phyloP scores from a whole-genome alignment of 2,113 vertebrate genomes.

The Xerus inauris region DNA sequence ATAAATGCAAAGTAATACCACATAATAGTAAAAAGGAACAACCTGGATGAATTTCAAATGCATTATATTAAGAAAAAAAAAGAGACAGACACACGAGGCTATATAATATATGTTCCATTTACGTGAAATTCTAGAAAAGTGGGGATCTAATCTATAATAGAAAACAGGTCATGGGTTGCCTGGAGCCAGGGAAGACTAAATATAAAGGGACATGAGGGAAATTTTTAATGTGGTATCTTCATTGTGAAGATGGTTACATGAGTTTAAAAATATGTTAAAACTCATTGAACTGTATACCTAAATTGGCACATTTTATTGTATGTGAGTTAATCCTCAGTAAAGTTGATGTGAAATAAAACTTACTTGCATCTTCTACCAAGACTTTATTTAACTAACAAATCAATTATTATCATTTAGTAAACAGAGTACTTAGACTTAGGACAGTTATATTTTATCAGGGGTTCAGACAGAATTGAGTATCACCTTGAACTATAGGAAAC shows the following conservation, averaged over 20 bases:
- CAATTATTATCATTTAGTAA: conserved; percentile 44
- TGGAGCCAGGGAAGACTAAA: not conserved
- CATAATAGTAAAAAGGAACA: not conserved
- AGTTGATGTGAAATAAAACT: conserved; percentile 36
- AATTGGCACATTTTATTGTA: conserved; percentile 6
- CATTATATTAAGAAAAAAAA: conserved; percentile 23
- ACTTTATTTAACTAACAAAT: conserved; percentile 47
- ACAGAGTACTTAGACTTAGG: not conserved
- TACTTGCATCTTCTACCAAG: conserved; percentile 24
- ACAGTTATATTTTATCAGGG: not conserved
- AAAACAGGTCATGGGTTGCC: not conserved
- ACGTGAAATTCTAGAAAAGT: conserved; percentile 49
- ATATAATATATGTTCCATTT: not conserved
- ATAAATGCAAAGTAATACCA: not conserved
- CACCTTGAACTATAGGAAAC: not conserved
- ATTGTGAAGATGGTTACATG: not conserved
- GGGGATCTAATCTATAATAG: not conserved
- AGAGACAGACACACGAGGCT: not conserved
- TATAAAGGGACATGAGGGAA: not conserved
- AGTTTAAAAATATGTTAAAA: conserved; percentile 6
- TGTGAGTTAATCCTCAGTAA: conserved; percentile 31
- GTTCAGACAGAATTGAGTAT: conserved; percentile 23
- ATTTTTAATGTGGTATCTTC: conserved; percentile 19
- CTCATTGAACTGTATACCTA: not conserved
- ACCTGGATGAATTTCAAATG: conserved; percentile 46